Evolutionary conservation across 2,888 invertebrate genomes (phyloP), one percentile per base, ranked within the genome.

Genomic region (Melieria omissa): DNA sequence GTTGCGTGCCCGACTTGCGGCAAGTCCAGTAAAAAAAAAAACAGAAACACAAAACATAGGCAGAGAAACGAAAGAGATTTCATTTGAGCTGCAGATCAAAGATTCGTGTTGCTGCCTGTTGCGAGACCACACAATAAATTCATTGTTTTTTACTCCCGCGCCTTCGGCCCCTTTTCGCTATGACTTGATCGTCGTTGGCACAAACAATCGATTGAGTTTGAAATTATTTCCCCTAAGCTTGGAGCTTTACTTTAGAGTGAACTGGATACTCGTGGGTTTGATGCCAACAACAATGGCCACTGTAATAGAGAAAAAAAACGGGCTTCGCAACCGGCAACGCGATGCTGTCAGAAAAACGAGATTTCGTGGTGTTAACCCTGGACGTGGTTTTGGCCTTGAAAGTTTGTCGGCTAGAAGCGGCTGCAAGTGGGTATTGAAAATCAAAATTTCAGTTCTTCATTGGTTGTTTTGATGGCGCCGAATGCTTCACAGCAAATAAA

Each of bases 81-180:
- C 12, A 52, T 52, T 52, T 5, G 52, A n/a, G 52, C 60, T 29
- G 9, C 52, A 52, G 52, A 52, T 52, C 52, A 52, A 52, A 52
- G 52, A 52, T 52, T 52, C 29, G 29, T 29, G 29, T 52, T 52
- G 14, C 52, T 52, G 12, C 4, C 12, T 52, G 9, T 5, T 12
- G 52, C 12, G 52, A n/a, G 49, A 42, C 29, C 60, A 29, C 60
- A 42, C 60, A 60, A 60, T 42, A n/a, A 60, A n/a, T 60, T 60
- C 42, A 42, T 12, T 12, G 60, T 12, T 42, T 29, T 29, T 60
- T 29, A 41, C 44, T n/a, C 52, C 14, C 12, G 12, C 12, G 14
- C 14, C 14, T 6, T 6, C 14, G 8, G 0, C 29, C 2, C 29
- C 29, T 29, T 29, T 29, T 29, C 29, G 29, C 29, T 29, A 29